Evolutionary conservation across 92 coral and sea anemone genomes (phyloP).

Genomic region (Palythoa grandis): DNA sequence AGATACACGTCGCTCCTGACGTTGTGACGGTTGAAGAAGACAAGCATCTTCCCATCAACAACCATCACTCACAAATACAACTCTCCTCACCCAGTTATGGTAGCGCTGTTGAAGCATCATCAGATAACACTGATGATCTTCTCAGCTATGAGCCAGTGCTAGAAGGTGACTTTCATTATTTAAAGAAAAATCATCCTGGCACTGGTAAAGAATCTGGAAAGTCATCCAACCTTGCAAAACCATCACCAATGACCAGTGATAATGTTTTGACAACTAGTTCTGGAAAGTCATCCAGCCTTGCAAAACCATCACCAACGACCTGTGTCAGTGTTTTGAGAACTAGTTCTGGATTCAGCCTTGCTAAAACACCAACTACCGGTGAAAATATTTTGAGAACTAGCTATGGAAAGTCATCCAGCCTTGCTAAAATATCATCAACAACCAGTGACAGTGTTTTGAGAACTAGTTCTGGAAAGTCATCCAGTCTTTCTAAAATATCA

Average conservation of each 20-base stretch:
- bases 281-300: background rate
- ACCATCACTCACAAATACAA: background rate
- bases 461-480: too few relatives aligned
- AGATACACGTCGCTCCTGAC: background rate
- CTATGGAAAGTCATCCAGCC: too few relatives aligned
- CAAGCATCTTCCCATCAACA: background rate
- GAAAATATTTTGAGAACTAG: too few relatives aligned
- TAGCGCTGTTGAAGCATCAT: constrained; percentile 8
- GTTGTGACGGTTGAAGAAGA: constrained; percentile 22
- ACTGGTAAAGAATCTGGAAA: constrained; percentile 9
- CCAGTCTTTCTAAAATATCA: background rate
- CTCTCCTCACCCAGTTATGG: constrained; percentile 9
- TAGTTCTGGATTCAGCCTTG: too few relatives aligned
- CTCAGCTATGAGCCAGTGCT: constrained; percentile 79
- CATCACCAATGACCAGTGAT: constrained; percentile 19
- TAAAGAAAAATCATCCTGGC: constrained; percentile 28
- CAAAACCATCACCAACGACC: constrained; percentile 4
- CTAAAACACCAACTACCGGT: too few relatives aligned
- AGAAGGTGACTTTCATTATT: constrained; percentile 74
- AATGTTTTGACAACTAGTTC: constrained; percentile 26
- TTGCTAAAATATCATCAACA: constrained; percentile 2
- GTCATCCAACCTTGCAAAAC: background rate
- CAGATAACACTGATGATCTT: constrained; percentile 88
- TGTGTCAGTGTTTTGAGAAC: constrained; percentile 1
- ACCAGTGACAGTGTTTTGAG: background rate